Evolutionary conservation across 2,888 invertebrate species (phyloP).

Genomic region (Fissipunctia ypsillon): DNA sequence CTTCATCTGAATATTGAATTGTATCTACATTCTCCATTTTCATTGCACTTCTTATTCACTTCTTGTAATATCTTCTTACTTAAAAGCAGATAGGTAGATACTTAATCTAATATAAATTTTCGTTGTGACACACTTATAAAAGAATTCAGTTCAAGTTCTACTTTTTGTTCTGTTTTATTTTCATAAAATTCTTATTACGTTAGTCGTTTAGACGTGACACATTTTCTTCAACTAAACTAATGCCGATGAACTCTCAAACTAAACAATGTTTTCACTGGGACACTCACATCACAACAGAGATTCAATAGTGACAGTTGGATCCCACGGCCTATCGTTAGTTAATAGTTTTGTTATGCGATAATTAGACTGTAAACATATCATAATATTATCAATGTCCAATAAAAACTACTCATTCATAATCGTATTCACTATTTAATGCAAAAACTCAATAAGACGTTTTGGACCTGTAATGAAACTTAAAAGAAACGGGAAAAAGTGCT

Average conservation of each 20-base stretch:
- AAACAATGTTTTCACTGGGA: conserved; percentile 1
- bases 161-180: no score
- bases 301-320: background rate
- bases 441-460: background rate
- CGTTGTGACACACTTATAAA: no score
- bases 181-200: no score
- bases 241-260: background rate
- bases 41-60: background rate
- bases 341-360: conserved; percentile 16
- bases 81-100: no score
- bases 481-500: no score
- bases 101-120: background rate
- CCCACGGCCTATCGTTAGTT: background rate
- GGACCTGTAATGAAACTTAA: background rate
- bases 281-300: background rate
- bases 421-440: background rate
- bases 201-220: background rate
- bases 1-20: conserved; percentile 32
- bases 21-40: conserved; percentile 33
- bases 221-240: background rate
- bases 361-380: background rate
- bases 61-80: no score
- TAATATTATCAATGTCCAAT: background rate
- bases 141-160: no score
- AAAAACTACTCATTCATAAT: background rate